These are phyloP conservation scores for Ricordea florida DNA, from an alignment of 92 coral and sea anemone genomes.

Conservation along the genomic window DNA sequence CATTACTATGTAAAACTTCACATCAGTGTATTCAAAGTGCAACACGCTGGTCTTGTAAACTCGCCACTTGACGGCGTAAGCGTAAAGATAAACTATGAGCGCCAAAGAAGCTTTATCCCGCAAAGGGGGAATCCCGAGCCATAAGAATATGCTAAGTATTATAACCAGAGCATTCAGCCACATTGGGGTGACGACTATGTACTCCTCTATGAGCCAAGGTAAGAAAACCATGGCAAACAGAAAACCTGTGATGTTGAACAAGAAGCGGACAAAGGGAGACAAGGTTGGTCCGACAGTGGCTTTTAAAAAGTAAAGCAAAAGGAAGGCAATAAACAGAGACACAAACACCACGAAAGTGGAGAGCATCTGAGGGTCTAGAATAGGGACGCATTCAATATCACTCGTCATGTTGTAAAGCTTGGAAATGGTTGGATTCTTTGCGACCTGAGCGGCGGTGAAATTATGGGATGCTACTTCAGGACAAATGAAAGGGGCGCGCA, in stretches of 20 bases:
- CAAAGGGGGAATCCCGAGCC: constrained; percentile 83
- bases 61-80: constrained; percentile 82
- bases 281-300: background rate
- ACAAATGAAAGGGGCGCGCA: constrained; percentile 73
- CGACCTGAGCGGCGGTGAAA: constrained; percentile 49
- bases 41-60: constrained; percentile 72
- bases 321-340: constrained; percentile 26
- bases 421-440: constrained; percentile 18
- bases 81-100: constrained; percentile 70
- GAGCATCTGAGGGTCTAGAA: constrained; percentile 45
- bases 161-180: constrained; percentile 42
- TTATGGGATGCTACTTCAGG: constrained; percentile 43
- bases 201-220: constrained; percentile 83
- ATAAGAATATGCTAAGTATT: constrained; percentile 42
- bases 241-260: constrained; percentile 35
- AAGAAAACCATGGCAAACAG: constrained; percentile 73
- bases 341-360: constrained; percentile 15
- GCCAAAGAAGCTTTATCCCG: constrained; percentile 76
- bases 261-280: constrained; percentile 10
- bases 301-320: constrained; percentile 33
- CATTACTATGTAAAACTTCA: constrained; percentile 23
- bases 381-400: constrained; percentile 41
- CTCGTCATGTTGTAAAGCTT: constrained; percentile 7
- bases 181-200: constrained; percentile 60
- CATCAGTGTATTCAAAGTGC: constrained; percentile 27